A percentile compares a stretch with the other conserved stretches of the same genome.
phyloP scores from a whole-genome alignment of 2,888 invertebrate genomes.

The Xiphydria camelus region DNA sequence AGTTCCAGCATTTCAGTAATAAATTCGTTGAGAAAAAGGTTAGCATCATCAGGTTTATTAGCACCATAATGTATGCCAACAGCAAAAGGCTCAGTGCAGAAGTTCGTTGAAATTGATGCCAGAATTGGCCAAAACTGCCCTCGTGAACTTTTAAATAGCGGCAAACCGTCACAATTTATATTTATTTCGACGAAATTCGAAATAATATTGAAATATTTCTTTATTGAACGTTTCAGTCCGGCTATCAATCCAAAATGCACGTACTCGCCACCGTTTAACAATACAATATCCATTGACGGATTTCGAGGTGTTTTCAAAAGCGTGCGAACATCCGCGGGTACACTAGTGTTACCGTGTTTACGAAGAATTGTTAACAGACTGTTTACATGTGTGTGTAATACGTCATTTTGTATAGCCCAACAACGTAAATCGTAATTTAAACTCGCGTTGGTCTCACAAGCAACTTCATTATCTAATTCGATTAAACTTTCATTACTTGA shows the following conservation, averaged over 20 bases:
- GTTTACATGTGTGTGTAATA: slow-evolving; percentile 3
- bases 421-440: no score
- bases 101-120: slow-evolving; percentile 11
- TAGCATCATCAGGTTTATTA: no score
- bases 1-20: no score
- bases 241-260: slow-evolving; percentile 19
- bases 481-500: slow-evolving; percentile 2
- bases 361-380: slow-evolving; percentile 10
- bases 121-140: slow-evolving; percentile 34
- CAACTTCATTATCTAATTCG: slow-evolving; percentile 1
- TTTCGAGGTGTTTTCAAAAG: slow-evolving; percentile 20
- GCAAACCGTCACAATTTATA: slow-evolving; percentile 31
- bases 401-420: neutral
- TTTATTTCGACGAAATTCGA: slow-evolving; percentile 16
- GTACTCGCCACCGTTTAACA: slow-evolving; percentile 12
- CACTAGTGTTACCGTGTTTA: slow-evolving; percentile 7
- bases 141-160: slow-evolving; percentile 26
- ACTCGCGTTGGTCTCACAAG: no score
- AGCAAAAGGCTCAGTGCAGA: slow-evolving; percentile 18
- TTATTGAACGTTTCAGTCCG: slow-evolving; percentile 14
- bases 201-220: slow-evolving; percentile 11
- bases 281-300: slow-evolving; percentile 3
- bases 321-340: slow-evolving; percentile 14
- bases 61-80: no score
- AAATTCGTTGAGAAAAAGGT: no score